Evolutionary conservation across 1,140 invertebrate species (phyloP).

Genomic region (Drosophila varians): DNA sequence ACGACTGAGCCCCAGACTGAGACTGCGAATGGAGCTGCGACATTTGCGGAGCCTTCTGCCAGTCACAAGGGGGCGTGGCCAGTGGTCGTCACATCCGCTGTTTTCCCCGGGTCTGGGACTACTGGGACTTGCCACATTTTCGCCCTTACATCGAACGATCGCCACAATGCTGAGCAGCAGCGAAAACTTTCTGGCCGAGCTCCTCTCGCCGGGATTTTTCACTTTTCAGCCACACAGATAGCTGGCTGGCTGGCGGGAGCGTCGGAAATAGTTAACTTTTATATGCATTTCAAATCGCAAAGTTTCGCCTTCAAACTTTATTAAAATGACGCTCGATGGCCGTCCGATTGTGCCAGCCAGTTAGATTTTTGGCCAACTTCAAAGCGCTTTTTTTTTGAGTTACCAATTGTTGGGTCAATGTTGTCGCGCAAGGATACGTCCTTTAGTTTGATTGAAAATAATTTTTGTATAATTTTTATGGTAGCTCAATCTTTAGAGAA

Average conservation of each 20-base stretch:
- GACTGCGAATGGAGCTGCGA: constrained; percentile 8
- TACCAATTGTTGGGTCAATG: constrained; percentile 24
- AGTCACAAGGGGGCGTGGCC: constrained; percentile 31
- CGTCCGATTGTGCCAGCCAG: constrained; percentile 36
- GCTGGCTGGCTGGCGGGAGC: too few relatives aligned
- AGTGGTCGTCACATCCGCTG: constrained; percentile 58
- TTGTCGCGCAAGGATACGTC: constrained; percentile 8
- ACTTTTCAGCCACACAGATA: constrained; percentile 10
- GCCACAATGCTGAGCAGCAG: constrained; percentile 42
- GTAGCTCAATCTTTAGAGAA: too few relatives aligned
- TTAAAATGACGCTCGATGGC: constrained; percentile 75
- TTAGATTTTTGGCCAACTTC: background rate
- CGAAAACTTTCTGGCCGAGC: constrained; percentile 55
- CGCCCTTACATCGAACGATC: constrained; percentile 37
- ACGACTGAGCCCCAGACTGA: constrained; percentile 23
- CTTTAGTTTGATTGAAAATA: constrained; percentile 16
- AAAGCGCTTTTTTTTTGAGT: constrained; percentile 30
- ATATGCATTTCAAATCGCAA: constrained; percentile 79
- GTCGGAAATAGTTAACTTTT: constrained; percentile 81
- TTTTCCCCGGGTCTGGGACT: too few relatives aligned
- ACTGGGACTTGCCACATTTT: background rate
- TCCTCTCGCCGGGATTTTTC: constrained; percentile 33
- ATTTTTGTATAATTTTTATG: too few relatives aligned
- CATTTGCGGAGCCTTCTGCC: constrained; percentile 47
- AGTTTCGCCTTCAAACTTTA: constrained; percentile 80